Conservation (phyloP, 1,140 invertebrate species). For the Cydia amplana region DNA sequence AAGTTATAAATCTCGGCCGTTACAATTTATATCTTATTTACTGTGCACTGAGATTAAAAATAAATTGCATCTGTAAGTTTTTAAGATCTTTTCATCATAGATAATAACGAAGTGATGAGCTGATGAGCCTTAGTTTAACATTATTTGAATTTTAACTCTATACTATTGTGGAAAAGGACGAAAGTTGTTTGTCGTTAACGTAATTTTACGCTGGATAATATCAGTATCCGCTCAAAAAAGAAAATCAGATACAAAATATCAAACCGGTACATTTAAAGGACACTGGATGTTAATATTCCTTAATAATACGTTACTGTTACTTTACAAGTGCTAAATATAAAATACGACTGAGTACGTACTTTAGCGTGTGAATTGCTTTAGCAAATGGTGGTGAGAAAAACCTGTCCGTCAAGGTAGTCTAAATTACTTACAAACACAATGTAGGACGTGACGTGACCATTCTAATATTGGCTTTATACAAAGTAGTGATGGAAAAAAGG, state of each 20-base stretch:
- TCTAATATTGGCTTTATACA: no score
- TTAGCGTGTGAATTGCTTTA: neutral
- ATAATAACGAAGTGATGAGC: neutral
- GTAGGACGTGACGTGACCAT: no score
- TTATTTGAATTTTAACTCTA: neutral
- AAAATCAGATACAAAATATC: neutral
- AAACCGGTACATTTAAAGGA: neutral
- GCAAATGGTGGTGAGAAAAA: neutral
- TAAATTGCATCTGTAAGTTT: neutral
- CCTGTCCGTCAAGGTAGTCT: neutral
- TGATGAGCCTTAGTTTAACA: no score
- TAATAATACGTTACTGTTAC: conserved; percentile 6
- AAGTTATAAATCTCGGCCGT: neutral
- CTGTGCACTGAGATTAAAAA: neutral
- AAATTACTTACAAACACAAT: no score
- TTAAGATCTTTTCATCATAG: neutral
- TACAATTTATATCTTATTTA: neutral
- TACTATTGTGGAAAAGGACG: neutral
- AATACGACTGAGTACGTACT: neutral
- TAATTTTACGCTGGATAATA: neutral
- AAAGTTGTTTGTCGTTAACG: neutral
- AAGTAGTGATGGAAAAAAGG: no score
- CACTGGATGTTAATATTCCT: neutral
- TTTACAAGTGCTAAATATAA: neutral
- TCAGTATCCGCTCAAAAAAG: neutral